Evolutionary conservation across 30 jellyfish, hydroid and myxozoan genomes (phyloP), one percentile per base, ranked within the genome.

Genomic region (Pelagia noctiluca): DNA sequence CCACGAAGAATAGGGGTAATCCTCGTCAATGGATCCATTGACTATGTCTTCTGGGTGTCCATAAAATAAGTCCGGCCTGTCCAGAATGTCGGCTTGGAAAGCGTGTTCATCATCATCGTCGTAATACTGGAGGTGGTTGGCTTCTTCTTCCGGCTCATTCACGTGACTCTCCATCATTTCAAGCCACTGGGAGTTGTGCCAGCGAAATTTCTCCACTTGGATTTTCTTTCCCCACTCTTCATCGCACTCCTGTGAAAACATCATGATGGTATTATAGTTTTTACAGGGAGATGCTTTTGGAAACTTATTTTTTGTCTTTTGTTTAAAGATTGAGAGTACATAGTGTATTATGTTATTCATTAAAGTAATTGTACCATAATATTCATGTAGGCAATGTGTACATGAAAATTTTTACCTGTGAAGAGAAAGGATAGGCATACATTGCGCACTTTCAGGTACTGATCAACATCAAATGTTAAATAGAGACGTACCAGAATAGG

Each of bases 131-230:
- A 84, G 54, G 37, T 80, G 50, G 60, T 80, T 62, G 63, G 60
- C 77, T 68, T 88, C 96, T 2, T 79, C 86, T 12, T 61, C 82
- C 19, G 78, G 91, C 1, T 78, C 94, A 32, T 63, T 71, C 63
- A 28, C 88, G 66, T 93, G 96, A 18, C 83, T 67, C 48, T 94
- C 99, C 2, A 94, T 68, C 99, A 94, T 94, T 74, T 94, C 98
- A 21, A 94, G 82, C 99, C 99, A 94, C 54, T 94, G 99, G 1
- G 99, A 94, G 71, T 94, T 94, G 81, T 94, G 99, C 99, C 99
- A 94, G 1, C 99, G 95, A 35, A 94, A 94, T 63, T 94, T 94
- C 77, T 94, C 99, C 23, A 88, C 63, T 47, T 75, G 82, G 50
- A 94, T 94, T 46, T 85, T 84, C 83, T 63, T 81, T 22, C 90